Percentiles rank a stretch among this genome's conserved stretches.
phyloP scores from a whole-genome alignment of 2,113 vertebrate genomes.

The Micronisus gabar region DNA sequence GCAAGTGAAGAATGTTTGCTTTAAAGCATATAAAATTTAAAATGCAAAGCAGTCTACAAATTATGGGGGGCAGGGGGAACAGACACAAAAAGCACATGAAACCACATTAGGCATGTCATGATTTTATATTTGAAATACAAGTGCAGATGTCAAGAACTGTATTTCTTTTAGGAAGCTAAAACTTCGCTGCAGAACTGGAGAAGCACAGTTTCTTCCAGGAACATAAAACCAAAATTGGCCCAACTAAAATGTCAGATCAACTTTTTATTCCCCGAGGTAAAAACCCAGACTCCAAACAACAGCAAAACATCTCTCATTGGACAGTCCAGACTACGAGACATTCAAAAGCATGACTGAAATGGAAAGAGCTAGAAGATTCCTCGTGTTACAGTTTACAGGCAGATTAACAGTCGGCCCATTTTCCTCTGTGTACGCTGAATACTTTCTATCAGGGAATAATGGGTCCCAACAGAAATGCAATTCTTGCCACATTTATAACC shows the following conservation, averaged over 20 bases:
- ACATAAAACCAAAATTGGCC: not conserved
- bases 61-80: accelerated
- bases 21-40: conserved; percentile 18
- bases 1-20: not conserved
- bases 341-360: not conserved
- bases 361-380: not conserved
- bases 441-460: not conserved
- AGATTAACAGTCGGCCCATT: not conserved
- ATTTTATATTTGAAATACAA: not conserved
- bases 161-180: not conserved
- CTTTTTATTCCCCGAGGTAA: not conserved
- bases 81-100: not conserved
- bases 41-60: not conserved
- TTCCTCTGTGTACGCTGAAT: accelerated
- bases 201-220: not conserved
- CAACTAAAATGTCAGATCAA: not conserved
- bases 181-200: not conserved
- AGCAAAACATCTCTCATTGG: not conserved
- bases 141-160: not conserved
- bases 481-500: not conserved
- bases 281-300: not conserved
- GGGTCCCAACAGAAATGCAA: not conserved
- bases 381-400: not conserved
- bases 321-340: not conserved
- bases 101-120: not conserved